Evolutionary conservation across 2,888 invertebrate genomes (phyloP).

Genomic region (Drosophila siamana): DNA sequence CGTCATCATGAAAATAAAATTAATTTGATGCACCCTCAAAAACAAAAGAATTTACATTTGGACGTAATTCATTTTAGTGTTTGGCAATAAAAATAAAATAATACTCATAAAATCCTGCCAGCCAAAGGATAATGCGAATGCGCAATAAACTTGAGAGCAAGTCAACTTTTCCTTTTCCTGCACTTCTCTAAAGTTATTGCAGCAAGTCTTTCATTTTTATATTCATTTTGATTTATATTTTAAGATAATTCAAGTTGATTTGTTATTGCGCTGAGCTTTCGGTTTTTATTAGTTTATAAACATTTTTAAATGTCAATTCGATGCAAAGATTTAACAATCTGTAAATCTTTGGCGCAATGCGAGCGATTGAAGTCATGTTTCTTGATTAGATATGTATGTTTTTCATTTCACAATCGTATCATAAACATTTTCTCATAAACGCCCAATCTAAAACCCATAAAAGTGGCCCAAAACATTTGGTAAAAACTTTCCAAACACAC

Average conservation of each 20-base stretch:
- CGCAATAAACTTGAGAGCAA: constrained; percentile 40
- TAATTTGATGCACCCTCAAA: constrained; percentile 61
- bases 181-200: constrained; percentile 8
- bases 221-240: constrained; percentile 16
- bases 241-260: constrained; percentile 13
- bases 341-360: constrained; percentile 37
- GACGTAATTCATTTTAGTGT: constrained; percentile 58
- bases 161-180: constrained; percentile 4
- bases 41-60: constrained; percentile 49
- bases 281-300: constrained; percentile 30
- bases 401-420: constrained; percentile 53
- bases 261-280: constrained; percentile 17
- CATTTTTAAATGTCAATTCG: constrained; percentile 35
- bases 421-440: constrained; percentile 71
- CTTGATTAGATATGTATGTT: constrained; percentile 65
- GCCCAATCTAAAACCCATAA: constrained; percentile 72
- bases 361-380: constrained; percentile 41
- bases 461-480: constrained; percentile 54
- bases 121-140: constrained; percentile 34
- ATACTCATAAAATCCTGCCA: constrained; percentile 29
- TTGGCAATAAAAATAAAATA: constrained; percentile 45
- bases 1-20: constrained; percentile 75
- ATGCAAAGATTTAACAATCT: constrained; percentile 25
- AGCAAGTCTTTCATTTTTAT: constrained; percentile 8
- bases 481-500: constrained; percentile 59